Evolutionary conservation across 2,888 invertebrate species (phyloP).

Genomic region (Phymatocera aterrima): DNA sequence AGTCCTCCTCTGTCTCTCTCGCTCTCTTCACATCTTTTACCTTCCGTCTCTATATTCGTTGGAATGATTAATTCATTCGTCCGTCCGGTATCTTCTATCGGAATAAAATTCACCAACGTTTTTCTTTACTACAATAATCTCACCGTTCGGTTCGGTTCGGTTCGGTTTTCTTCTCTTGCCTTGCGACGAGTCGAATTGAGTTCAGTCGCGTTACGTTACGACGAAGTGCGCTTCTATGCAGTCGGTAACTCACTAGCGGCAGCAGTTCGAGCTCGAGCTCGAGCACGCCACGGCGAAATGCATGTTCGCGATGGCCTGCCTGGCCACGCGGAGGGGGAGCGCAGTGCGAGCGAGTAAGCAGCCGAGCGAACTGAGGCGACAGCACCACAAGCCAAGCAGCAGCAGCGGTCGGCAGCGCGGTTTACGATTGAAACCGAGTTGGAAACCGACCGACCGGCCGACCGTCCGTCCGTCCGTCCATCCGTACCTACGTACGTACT

Average conservation of each 20-base stretch:
- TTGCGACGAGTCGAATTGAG: not conserved
- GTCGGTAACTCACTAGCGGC: constrained; percentile 68
- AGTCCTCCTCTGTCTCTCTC: too few relatives aligned
- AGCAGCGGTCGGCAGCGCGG: constrained; percentile 36
- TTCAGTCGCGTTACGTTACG: not conserved
- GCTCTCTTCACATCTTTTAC: too few relatives aligned
- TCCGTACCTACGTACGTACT: not conserved
- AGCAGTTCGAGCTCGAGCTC: constrained; percentile 59
- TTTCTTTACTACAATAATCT: too few relatives aligned
- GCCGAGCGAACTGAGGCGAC: constrained; percentile 13
- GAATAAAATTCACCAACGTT: too few relatives aligned
- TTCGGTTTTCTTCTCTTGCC: too few relatives aligned
- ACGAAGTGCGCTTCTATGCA: constrained; percentile 61
- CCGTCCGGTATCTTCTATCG: too few relatives aligned
- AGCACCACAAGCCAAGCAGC: constrained; percentile 39
- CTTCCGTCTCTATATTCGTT: too few relatives aligned
- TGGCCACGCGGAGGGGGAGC: constrained; percentile 34
- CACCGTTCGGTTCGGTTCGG: too few relatives aligned
- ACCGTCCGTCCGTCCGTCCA: not conserved
- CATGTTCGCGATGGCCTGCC: constrained; percentile 55
- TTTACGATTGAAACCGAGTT: constrained; percentile 35
- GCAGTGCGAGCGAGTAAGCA: not conserved
- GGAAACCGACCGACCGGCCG: not conserved
- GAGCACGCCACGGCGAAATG: constrained; percentile 61
- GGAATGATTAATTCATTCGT: too few relatives aligned